Evolutionary conservation across 2,888 invertebrate genomes (phyloP).

Genomic region (Drosophila macrospina): DNA sequence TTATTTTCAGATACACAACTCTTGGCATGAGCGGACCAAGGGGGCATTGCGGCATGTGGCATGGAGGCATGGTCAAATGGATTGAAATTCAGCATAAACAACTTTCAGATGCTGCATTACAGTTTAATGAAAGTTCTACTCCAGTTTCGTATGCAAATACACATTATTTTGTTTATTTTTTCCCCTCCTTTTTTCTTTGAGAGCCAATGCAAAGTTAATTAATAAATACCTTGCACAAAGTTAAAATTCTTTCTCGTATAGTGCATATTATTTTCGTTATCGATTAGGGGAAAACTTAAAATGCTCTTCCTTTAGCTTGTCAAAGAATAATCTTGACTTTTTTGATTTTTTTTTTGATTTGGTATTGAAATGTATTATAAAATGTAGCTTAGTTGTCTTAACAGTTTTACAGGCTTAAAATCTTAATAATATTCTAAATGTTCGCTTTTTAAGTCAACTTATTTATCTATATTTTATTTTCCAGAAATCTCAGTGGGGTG

Average conservation of each 20-base stretch:
- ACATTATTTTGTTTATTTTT: neutral
- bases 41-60: no score
- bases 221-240: constrained; percentile 27
- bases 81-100: constrained; percentile 25
- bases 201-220: constrained; percentile 33
- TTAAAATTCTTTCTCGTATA: neutral
- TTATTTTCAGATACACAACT: constrained; percentile 39
- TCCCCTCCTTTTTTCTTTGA: constrained; percentile 7
- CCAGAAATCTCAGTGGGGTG: no score
- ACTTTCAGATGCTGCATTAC: constrained; percentile 36
- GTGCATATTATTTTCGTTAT: neutral
- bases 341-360: no score
- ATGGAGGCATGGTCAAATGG: constrained; percentile 15
- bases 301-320: neutral
- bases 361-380: no score
- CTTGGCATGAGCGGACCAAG: constrained; percentile 4
- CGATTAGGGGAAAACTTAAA: neutral
- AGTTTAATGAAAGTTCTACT: constrained; percentile 52
- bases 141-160: constrained; percentile 37
- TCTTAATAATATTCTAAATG: no score
- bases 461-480: no score
- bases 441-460: no score
- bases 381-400: no score
- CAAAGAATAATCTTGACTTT: no score
- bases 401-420: no score